These are phyloP conservation scores for Bubalus kerabau DNA, from an alignment of 2,113 vertebrate genomes.

Conservation along the genomic window DNA sequence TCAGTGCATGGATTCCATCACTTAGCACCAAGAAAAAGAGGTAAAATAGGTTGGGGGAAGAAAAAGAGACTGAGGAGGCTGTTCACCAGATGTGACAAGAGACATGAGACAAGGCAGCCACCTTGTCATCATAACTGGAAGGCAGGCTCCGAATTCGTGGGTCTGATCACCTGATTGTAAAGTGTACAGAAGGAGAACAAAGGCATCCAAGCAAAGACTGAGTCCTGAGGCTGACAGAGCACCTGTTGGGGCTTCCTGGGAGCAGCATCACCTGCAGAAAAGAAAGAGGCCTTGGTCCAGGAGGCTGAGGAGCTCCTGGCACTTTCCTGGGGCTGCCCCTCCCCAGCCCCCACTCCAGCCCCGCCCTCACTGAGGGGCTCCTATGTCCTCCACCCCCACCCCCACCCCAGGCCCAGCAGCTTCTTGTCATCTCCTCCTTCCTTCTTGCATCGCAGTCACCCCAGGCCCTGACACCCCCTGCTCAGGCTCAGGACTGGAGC, in stretches of 20 bases:
- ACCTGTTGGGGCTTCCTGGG: too few species aligned
- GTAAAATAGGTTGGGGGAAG: accelerated
- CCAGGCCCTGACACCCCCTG: background rate
- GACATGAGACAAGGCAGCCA: accelerated
- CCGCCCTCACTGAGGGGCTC: accelerated
- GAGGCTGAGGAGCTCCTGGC: too few species aligned
- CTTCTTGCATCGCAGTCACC: too few species aligned
- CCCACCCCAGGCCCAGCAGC: background rate
- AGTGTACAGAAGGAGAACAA: background rate
- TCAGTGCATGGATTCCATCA: background rate
- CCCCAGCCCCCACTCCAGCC: accelerated
- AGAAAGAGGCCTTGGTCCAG: too few species aligned
- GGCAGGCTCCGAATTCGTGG: too few species aligned
- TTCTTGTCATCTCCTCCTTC: too few species aligned
- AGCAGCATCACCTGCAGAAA: too few species aligned
- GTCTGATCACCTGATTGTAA: background rate
- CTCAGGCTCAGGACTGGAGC: background rate
- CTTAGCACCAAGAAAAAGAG: background rate
- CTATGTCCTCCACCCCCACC: too few species aligned
- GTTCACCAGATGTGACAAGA: too few species aligned
- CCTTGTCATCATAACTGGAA: accelerated
- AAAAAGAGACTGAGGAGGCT: too few species aligned
- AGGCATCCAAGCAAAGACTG: accelerated
- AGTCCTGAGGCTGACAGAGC: accelerated
- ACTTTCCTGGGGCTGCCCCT: too few species aligned